Percentiles rank a stretch among this genome's conserved stretches.
These are phyloP conservation scores for Notechis scutatus DNA, from an alignment of 2,113 vertebrate species.

Conservation along the genomic window DNA sequence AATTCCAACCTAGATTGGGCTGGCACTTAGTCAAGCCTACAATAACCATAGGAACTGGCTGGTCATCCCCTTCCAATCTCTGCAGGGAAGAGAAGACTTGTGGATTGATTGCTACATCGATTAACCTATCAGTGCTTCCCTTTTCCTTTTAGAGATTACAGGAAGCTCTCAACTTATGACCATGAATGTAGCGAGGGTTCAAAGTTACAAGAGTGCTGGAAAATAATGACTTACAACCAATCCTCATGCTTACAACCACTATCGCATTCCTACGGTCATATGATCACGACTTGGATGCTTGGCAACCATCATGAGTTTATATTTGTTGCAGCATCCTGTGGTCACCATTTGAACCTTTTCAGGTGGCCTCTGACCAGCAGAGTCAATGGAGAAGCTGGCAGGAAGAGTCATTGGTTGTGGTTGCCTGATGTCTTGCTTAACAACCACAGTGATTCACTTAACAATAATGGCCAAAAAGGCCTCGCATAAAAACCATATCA, in stretches of 20 bases:
- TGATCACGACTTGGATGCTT: not conserved
- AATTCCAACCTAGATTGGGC: not conserved
- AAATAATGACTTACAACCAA: not conserved
- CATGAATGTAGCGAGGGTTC: not conserved
- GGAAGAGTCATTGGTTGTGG: not conserved
- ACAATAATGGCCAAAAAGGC: not conserved
- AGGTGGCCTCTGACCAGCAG: not conserved
- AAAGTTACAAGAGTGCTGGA: not conserved
- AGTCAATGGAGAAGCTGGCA: not conserved
- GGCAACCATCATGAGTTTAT: not conserved
- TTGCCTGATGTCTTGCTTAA: not conserved
- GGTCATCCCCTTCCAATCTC: not conserved
- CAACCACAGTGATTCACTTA: not conserved
- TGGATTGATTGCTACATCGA: not conserved
- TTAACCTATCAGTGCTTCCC: not conserved
- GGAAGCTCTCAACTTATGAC: not conserved
- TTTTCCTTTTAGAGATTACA: not conserved
- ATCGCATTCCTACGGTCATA: not conserved
- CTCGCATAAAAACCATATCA: not conserved
- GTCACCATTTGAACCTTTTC: not conserved
- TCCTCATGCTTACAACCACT: not conserved
- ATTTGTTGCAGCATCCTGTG: not conserved
- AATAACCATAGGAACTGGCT: not conserved
- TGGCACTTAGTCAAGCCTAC: not conserved
- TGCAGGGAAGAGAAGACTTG: not conserved